Evolutionary conservation across 2,888 invertebrate genomes (phyloP).

Genomic region (Callimorpha dominula): DNA sequence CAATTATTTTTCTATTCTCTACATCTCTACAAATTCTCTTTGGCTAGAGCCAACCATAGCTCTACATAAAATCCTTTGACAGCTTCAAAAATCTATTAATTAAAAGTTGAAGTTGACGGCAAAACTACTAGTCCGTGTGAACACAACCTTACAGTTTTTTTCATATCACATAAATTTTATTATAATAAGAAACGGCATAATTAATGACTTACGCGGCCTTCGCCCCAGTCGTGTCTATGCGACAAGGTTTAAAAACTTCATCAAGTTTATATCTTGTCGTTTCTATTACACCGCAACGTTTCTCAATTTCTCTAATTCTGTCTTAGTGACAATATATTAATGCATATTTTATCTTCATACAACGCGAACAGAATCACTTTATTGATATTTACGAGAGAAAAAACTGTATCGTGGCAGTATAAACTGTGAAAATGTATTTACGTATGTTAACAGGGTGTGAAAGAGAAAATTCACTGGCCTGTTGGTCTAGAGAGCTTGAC

Average conservation of each 20-base stretch:
- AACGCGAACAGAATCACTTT: slow-evolving; percentile 10
- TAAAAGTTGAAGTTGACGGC: no score
- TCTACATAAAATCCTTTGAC: no score
- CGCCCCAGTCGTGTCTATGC: neutral
- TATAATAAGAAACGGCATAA: neutral
- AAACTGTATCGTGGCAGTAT: neutral
- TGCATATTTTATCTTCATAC: slow-evolving; percentile 26
- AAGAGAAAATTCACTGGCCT: no score
- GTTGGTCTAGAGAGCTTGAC: no score
- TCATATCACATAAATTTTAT: neutral
- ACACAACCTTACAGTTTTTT: neutral
- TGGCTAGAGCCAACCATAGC: no score
- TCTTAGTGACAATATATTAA: slow-evolving; percentile 46
- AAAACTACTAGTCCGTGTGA: no score
- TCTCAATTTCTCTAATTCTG: slow-evolving; percentile 33
- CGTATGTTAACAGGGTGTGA: no score
- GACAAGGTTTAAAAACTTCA: neutral
- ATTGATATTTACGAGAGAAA: slow-evolving; percentile 14
- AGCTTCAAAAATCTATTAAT: no score
- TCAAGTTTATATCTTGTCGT: slow-evolving; percentile 3
- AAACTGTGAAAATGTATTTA: neutral
- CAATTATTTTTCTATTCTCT: no score
- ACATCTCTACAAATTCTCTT: no score
- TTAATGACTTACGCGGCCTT: neutral
- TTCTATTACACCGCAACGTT: slow-evolving; percentile 13